A percentile compares a stretch with the other conserved stretches of the same genome.
These are phyloP conservation scores for Araneus ventricosus DNA, from an alignment of 1,140 invertebrate species.

Conservation along the genomic window DNA sequence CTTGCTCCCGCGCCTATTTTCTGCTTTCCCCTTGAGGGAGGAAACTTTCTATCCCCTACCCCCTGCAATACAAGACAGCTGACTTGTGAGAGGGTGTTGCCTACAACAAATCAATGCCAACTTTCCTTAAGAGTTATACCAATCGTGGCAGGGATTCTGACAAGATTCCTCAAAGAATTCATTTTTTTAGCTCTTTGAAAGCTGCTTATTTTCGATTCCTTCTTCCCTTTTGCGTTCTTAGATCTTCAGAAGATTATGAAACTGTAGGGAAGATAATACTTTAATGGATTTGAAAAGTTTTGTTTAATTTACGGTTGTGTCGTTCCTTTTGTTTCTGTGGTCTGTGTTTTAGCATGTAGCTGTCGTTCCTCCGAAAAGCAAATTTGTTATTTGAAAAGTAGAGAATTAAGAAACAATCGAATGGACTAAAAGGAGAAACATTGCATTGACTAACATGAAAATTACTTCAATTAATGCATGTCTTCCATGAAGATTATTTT, in stretches of 20 bases:
- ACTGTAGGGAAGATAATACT: neutral
- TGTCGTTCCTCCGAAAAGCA: too few relatives aligned
- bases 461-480: too few relatives aligned
- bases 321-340: too few relatives aligned
- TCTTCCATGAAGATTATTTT: too few relatives aligned
- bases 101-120: constrained; percentile 18
- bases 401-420: too few relatives aligned
- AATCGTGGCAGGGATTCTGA: neutral
- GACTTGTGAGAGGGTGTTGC: neutral
- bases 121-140: neutral
- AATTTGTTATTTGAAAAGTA: too few relatives aligned
- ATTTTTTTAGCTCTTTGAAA: neutral
- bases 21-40: neutral
- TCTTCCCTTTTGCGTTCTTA: neutral
- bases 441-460: too few relatives aligned
- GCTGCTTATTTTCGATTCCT: neutral
- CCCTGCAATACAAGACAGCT: neutral
- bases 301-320: too few relatives aligned
- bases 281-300: neutral
- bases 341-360: too few relatives aligned
- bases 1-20: neutral
- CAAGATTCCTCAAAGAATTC: neutral
- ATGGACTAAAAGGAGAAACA: too few relatives aligned
- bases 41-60: neutral
- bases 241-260: neutral